A percentile compares a stretch with the other conserved stretches of the same genome.
phyloP scores from a whole-genome alignment of 2,113 vertebrate genomes.

The Cyprinus carpio region DNA sequence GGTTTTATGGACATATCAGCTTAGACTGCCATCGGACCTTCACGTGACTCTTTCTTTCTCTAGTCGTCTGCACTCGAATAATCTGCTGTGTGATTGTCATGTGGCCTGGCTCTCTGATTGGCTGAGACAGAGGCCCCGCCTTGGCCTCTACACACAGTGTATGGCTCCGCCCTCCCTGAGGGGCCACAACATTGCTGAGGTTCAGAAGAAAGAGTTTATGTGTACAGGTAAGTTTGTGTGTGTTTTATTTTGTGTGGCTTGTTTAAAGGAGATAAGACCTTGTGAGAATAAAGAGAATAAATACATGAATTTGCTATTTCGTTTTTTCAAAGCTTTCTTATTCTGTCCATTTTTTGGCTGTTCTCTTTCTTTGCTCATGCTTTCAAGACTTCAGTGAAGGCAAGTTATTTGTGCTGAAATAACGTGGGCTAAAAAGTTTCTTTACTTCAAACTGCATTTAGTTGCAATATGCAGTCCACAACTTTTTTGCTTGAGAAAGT shows the following conservation, averaged over 20 bases:
- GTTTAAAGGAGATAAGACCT: neutral
- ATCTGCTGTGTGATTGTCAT: constrained; percentile 94
- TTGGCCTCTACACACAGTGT: constrained; percentile 97
- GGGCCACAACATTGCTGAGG: constrained; percentile 96
- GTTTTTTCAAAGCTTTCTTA: constrained; percentile 31
- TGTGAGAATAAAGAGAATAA: neutral
- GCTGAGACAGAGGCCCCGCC: constrained; percentile 92
- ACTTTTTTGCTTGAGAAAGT: neutral
- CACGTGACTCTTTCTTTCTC: neutral
- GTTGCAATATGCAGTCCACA: neutral
- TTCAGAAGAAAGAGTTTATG: constrained; percentile 94
- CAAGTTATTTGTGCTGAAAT: constrained; percentile 76
- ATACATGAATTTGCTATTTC: constrained; percentile 11
- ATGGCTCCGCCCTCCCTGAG: constrained; percentile 89
- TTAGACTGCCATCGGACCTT: neutral
- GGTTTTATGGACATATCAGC: neutral
- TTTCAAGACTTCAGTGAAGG: constrained; percentile 91
- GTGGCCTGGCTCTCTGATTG: constrained; percentile 98
- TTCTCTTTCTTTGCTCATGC: constrained; percentile 73
- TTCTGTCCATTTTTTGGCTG: constrained; percentile 62
- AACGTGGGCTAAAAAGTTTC: neutral
- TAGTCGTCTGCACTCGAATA: constrained; percentile 98
- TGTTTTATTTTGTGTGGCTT: neutral
- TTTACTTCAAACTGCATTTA: constrained; percentile 17
- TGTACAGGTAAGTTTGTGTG: constrained; percentile 81